Percentiles rank a stretch among this genome's conserved stretches.
These are phyloP conservation scores for Macaca mulatta DNA, from an alignment of 2,113 vertebrate genomes.

Conservation along the genomic window DNA sequence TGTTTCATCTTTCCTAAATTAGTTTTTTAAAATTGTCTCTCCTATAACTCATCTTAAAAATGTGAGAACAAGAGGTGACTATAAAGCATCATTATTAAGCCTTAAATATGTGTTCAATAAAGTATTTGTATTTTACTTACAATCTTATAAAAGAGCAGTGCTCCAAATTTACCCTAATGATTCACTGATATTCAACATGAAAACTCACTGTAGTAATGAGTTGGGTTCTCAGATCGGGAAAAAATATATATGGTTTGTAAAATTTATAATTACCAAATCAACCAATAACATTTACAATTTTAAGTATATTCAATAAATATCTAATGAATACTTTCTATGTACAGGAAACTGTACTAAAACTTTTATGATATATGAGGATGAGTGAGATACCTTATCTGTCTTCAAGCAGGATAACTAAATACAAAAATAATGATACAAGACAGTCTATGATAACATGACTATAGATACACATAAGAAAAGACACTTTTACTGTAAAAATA, in stretches of 20 bases:
- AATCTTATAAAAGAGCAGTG: background rate
- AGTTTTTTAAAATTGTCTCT: constrained; percentile 7
- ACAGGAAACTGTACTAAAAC: constrained; percentile 21
- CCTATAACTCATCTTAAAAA: background rate
- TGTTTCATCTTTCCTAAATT: constrained; percentile 60
- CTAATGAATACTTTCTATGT: background rate
- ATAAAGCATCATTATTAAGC: background rate
- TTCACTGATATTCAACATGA: background rate
- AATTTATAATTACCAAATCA: constrained; percentile 29
- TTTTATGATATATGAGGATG: background rate
- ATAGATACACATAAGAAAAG: background rate
- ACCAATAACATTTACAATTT: constrained; percentile 9
- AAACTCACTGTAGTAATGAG: background rate
- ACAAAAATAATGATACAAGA: background rate
- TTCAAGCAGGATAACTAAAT: background rate
- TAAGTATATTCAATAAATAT: constrained; percentile 33
- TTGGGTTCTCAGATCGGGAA: background rate
- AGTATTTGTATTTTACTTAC: background rate
- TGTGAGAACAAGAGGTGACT: constrained; percentile 34
- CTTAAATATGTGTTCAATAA: background rate
- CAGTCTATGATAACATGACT: background rate
- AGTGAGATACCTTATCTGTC: background rate
- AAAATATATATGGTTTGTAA: background rate
- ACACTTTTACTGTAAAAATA: background rate
- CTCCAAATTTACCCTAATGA: background rate